Base-by-base conservation (phyloP, 2,113 vertebrate genomes). In the Campylomormyrus numenius region DNA sequence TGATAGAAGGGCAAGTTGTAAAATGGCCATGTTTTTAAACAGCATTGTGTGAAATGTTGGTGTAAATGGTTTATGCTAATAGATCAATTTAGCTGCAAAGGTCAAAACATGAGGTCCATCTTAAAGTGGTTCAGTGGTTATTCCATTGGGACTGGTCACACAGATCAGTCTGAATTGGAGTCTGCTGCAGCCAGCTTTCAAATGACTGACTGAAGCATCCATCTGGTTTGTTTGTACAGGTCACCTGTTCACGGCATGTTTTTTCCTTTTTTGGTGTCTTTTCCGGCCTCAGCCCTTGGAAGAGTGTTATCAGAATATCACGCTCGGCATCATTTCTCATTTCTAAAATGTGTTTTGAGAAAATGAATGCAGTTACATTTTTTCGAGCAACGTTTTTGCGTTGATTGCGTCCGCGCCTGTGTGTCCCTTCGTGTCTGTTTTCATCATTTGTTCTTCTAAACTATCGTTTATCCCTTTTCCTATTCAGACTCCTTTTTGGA, bases 401-500 rank as follows among this genome's bases (percentile, higher is more conserved):
- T 53, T 42, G 27, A 15, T 53, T 87, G 2, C n/a, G 17, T 87
- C 5, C 13, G 8, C 24, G 24, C 17, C 3, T 70, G 42, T 11
- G 13, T 35, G 17, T 80, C 35, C 46, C 5, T 31, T 35, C 8
- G 13, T 13, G 8, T 24, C 35, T 27, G 39, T 27, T 85, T 58
- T 15, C 6, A 84, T n/a, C 50, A 39, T 88, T 46, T 49, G 35
- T 46, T 27, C 35, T 52, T 46, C 39, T 88, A 45, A 88, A 66
- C 49, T 17, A 35, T 13, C 24, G 2, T 45, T 88, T 88, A 58
- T 35, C 46, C 62, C 19, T 74, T 58, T 90, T 92, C 11, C 89
- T 86, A 39, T 90, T 89, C 95, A 99, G 98, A 95, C 96, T 99
- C 91, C 89, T 98, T 89, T 99, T 99, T 88, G 98, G 98, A 92